A percentile compares a stretch with the other conserved stretches of the same genome.
Evolutionary conservation across 2,113 vertebrate genomes (phyloP).

Genomic region (Nestor notabilis): DNA sequence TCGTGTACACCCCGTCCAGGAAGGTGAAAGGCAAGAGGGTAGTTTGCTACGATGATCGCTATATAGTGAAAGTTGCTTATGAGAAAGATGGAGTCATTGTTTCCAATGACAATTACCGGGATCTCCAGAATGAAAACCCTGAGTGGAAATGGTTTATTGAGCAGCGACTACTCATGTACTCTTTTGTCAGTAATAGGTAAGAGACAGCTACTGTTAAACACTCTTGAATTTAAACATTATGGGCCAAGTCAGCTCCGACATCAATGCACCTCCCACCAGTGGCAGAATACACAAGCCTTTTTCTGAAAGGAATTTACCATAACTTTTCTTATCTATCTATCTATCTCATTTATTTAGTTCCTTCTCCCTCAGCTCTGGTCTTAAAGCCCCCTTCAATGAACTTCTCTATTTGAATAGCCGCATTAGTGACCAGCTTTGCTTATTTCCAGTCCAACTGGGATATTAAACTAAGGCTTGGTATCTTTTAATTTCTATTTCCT

Average conservation of each 20-base stretch:
- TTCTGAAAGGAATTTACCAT: not conserved
- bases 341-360: not conserved
- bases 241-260: not conserved
- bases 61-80: constrained; percentile 87
- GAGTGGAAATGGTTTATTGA: constrained; percentile 94
- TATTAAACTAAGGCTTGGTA: not conserved
- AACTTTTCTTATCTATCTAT: not conserved
- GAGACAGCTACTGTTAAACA: not conserved
- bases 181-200: constrained; percentile 90
- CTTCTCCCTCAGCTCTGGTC: not conserved
- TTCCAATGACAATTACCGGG: constrained; percentile 92
- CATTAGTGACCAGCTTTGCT: not conserved
- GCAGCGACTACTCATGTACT: constrained; percentile 91
- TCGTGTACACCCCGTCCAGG: constrained; percentile 88
- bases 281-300: accelerated
- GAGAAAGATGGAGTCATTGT: constrained; percentile 86
- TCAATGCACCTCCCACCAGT: accelerated
- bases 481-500: not conserved
- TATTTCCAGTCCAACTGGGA: not conserved
- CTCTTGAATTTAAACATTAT: not conserved
- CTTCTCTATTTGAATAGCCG: not conserved
- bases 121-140: constrained; percentile 87
- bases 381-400: not conserved
- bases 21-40: constrained; percentile 88
- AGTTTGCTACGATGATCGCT: constrained; percentile 90